phyloP scores from a whole-genome alignment of 2,888 invertebrate genomes.

The Xanthia icteritia region DNA sequence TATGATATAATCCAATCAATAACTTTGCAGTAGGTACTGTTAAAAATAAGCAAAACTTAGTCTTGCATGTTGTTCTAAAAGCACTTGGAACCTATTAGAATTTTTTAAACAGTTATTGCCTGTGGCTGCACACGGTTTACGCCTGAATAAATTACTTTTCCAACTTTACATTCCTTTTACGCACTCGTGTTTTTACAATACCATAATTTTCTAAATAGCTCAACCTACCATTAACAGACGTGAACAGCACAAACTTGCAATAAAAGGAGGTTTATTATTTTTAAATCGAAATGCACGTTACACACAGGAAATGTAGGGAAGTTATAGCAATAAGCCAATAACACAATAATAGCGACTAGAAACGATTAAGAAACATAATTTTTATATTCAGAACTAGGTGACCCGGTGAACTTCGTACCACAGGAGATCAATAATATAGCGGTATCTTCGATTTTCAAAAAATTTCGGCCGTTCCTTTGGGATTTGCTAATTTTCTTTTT shows the following conservation, averaged over 20 bases:
- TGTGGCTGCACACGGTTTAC: not conserved
- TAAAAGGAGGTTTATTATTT: conserved; percentile 20
- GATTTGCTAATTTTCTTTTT: too few relatives aligned
- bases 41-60: too few relatives aligned
- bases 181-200: conserved; percentile 9
- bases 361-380: not conserved
- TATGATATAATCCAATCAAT: too few relatives aligned
- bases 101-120: conserved; percentile 1
- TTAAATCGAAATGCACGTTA: conserved; percentile 1
- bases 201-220: not conserved
- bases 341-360: not conserved
- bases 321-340: not conserved
- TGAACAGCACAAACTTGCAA: not conserved
- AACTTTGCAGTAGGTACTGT: too few relatives aligned
- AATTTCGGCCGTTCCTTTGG: too few relatives aligned
- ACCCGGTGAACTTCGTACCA: too few relatives aligned
- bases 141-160: conserved; percentile 12
- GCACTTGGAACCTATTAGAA: too few relatives aligned
- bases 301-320: not conserved
- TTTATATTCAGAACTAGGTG: too few relatives aligned
- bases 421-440: too few relatives aligned
- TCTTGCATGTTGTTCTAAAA: too few relatives aligned
- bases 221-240: conserved; percentile 5
- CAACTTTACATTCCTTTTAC: conserved; percentile 7
- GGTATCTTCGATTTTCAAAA: too few relatives aligned